Percentiles rank a stretch among this genome's conserved stretches.
phyloP scores from a whole-genome alignment of 2,888 invertebrate genomes.

The Protophormia terraenovae region DNA sequence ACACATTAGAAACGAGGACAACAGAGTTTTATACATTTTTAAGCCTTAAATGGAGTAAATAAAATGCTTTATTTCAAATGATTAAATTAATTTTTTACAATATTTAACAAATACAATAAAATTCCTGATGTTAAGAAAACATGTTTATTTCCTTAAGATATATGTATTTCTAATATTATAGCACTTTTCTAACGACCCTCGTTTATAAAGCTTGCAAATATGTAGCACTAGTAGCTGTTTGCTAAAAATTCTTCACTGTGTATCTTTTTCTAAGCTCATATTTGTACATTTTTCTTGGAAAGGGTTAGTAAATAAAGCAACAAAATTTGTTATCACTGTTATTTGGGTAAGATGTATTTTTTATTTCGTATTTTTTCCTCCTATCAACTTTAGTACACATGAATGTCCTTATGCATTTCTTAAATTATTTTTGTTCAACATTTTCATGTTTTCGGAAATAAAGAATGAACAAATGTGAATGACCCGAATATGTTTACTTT shows the following conservation, averaged over 20 bases:
- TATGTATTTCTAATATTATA: too few species aligned
- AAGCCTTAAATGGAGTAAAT: too few species aligned
- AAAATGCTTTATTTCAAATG: too few species aligned
- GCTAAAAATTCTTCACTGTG: background rate
- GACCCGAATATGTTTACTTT: slow-evolving; percentile 22
- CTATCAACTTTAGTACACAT: background rate
- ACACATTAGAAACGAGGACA: background rate
- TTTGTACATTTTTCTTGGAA: background rate
- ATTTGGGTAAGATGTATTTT: slow-evolving; percentile 7
- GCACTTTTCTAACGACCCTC: too few species aligned
- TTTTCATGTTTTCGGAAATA: slow-evolving; percentile 36
- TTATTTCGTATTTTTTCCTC: background rate
- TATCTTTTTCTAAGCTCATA: background rate
- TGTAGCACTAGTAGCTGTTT: background rate
- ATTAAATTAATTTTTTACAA: too few species aligned
- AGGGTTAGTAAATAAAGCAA: slow-evolving; percentile 12
- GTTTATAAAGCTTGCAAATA: too few species aligned
- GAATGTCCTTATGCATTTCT: slow-evolving; percentile 31
- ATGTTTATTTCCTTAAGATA: too few species aligned
- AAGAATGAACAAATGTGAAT: slow-evolving; percentile 33
- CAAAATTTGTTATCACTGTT: slow-evolving; percentile 1
- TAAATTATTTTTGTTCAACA: background rate
- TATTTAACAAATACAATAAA: background rate
- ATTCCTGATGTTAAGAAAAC: too few species aligned
- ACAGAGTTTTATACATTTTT: too few species aligned